Evolutionary conservation across 2,113 vertebrate genomes (phyloP).

Genomic region (Neogobius melanostomus): DNA sequence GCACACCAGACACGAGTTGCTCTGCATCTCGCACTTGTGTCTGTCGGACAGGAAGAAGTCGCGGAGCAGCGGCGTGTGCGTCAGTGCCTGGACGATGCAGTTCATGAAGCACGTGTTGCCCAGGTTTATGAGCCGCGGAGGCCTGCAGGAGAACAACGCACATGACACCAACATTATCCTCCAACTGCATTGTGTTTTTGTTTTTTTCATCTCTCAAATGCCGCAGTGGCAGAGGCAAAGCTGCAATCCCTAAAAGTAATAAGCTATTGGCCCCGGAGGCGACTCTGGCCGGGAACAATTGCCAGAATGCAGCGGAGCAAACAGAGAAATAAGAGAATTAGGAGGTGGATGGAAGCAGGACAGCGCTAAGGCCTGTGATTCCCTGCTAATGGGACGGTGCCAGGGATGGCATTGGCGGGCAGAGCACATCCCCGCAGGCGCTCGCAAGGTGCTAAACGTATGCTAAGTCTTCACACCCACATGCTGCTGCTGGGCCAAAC

Average conservation of each 20-base stretch:
- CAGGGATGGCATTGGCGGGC: constrained; percentile 37
- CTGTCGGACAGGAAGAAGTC: constrained; percentile 98
- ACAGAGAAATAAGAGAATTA: neutral
- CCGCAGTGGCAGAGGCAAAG: constrained; percentile 16
- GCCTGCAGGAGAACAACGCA: constrained; percentile 67
- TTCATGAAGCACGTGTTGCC: constrained; percentile 99
- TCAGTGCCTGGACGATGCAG: constrained; percentile 97
- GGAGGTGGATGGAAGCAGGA: neutral
- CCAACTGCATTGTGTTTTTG: neutral
- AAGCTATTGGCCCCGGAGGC: constrained; percentile 13
- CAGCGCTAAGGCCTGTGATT: constrained; percentile 15
- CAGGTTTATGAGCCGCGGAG: constrained; percentile 92
- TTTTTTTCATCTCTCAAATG: constrained; percentile 21
- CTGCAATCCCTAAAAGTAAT: neutral
- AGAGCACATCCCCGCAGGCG: constrained; percentile 32
- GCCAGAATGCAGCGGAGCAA: constrained; percentile 25
- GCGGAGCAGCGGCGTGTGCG: constrained; percentile 92
- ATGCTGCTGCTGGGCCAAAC: neutral
- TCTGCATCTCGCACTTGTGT: constrained; percentile 98
- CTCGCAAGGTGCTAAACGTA: constrained; percentile 41
- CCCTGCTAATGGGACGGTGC: constrained; percentile 20
- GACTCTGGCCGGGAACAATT: constrained; percentile 17
- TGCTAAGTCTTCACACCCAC: constrained; percentile 21
- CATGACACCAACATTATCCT: neutral
- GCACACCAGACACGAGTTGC: constrained; percentile 95